Evolutionary conservation across 2,797 vertebrate genomes (phyloP).

Genomic region (Sylvilagus floridanus): DNA sequence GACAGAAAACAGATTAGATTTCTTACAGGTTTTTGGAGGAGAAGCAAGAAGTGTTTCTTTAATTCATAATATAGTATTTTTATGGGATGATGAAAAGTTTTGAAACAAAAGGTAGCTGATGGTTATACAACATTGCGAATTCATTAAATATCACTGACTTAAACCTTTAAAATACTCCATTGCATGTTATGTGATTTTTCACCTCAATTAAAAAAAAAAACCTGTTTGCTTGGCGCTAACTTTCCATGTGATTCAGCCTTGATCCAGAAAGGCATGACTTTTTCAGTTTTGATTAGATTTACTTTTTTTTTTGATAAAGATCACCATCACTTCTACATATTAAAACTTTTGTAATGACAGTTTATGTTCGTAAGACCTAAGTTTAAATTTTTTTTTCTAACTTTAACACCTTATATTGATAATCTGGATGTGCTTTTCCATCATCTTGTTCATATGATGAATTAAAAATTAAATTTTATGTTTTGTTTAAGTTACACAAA

Average conservation of each 20-base stretch:
- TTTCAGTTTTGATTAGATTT: not conserved
- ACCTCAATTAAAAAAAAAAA: not conserved
- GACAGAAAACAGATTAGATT: not conserved
- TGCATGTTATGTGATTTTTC: not conserved
- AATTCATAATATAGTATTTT: not conserved
- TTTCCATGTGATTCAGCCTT: not conserved
- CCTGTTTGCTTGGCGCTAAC: not conserved
- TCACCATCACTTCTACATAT: not conserved
- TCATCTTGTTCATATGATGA: constrained; percentile 42
- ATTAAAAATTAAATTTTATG: constrained; percentile 21
- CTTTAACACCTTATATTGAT: constrained; percentile 26
- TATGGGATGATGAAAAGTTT: not conserved
- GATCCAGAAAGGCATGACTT: not conserved
- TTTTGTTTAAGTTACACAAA: not conserved
- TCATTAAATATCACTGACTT: not conserved
- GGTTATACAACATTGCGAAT: not conserved
- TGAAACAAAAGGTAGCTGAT: not conserved
- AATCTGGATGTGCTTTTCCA: not conserved
- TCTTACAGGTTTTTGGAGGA: not conserved
- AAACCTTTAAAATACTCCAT: not conserved
- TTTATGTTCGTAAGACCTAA: constrained; percentile 22
- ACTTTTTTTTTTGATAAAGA: not conserved
- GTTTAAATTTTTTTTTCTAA: not conserved
- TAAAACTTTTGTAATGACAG: not conserved
- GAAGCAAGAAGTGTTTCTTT: not conserved